phyloP scores from a whole-genome alignment of 2,113 vertebrate genomes.

The Coryphaenoides rupestris region DNA sequence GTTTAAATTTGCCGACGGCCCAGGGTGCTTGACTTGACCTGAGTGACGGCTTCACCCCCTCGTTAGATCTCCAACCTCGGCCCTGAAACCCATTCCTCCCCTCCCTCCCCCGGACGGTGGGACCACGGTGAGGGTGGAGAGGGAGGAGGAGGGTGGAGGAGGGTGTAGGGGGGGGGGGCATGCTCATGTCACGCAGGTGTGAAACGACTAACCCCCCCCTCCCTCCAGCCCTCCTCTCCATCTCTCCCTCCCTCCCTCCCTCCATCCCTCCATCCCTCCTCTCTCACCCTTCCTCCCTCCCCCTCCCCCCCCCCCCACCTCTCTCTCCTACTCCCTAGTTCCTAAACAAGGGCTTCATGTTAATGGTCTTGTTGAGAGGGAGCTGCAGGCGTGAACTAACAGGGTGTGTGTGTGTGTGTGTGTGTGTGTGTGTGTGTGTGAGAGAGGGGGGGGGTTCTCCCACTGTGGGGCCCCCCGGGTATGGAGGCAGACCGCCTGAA shows the following conservation, averaged over 20 bases:
- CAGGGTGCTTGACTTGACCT: slow-evolving; percentile 22
- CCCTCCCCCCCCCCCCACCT: slow-evolving; percentile 20
- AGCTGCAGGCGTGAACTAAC: slow-evolving; percentile 19
- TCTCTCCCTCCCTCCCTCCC: neutral
- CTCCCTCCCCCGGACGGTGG: too few relatives aligned
- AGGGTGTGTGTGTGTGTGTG: slow-evolving; percentile 17
- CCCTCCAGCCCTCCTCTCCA: slow-evolving; percentile 14
- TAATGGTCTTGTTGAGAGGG: slow-evolving; percentile 27
- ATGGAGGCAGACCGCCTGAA: neutral
- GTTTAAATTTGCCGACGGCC: slow-evolving; percentile 16
- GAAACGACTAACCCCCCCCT: slow-evolving; percentile 15
- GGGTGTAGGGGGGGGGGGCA: slow-evolving; percentile 3
- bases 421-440: slow-evolving; percentile 5
- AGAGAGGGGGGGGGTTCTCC: neutral
- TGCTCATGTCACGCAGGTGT: slow-evolving; percentile 33
- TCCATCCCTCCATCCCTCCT: neutral
- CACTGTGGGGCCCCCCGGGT: neutral
- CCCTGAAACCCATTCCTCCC: neutral
- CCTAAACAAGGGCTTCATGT: slow-evolving; percentile 9
- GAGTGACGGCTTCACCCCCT: slow-evolving; percentile 22
- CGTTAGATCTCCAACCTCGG: slow-evolving; percentile 16
- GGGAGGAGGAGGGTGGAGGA: slow-evolving; percentile 9
- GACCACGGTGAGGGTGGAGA: neutral
- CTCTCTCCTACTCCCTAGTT: neutral
- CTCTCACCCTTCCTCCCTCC: neutral